These are phyloP conservation scores for Sakesphorus luctuosus DNA, from an alignment of 2,113 vertebrate species.

Conservation along the genomic window DNA sequence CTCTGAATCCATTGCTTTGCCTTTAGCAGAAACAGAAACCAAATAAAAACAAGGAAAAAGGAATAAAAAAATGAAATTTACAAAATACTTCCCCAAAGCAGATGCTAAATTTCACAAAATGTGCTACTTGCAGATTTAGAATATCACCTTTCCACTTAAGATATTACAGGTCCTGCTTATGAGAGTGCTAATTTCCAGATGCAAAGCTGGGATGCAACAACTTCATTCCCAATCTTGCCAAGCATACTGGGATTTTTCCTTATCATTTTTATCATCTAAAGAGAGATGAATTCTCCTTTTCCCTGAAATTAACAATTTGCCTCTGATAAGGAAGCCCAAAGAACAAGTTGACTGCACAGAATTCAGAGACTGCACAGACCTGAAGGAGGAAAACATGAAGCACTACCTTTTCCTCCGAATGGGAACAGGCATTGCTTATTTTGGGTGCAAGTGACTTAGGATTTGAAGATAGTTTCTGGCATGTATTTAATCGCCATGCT, in stretches of 20 bases:
- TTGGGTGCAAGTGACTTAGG: background rate
- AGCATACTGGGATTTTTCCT: background rate
- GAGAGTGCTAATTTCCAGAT: background rate
- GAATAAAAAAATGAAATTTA: background rate
- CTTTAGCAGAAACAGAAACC: background rate
- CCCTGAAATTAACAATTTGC: constrained; percentile 1
- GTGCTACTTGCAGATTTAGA: background rate
- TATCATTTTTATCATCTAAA: background rate
- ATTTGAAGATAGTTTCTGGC: constrained; percentile 8
- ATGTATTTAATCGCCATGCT: background rate
- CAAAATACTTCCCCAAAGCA: background rate
- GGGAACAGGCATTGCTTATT: background rate
- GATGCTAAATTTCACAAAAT: background rate
- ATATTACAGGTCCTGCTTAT: background rate
- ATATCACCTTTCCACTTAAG: background rate
- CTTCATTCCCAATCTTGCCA: background rate
- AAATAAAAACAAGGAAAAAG: background rate
- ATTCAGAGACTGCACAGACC: background rate
- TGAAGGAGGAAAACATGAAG: background rate
- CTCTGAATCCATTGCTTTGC: background rate
- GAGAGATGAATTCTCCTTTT: background rate
- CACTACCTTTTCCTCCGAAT: background rate
- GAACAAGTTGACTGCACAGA: background rate
- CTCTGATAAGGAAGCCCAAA: background rate
- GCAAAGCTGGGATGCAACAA: background rate